Base-by-base conservation (phyloP, 53 echinoderm and acorn worm genomes). In the Astropecten irregularis region DNA sequence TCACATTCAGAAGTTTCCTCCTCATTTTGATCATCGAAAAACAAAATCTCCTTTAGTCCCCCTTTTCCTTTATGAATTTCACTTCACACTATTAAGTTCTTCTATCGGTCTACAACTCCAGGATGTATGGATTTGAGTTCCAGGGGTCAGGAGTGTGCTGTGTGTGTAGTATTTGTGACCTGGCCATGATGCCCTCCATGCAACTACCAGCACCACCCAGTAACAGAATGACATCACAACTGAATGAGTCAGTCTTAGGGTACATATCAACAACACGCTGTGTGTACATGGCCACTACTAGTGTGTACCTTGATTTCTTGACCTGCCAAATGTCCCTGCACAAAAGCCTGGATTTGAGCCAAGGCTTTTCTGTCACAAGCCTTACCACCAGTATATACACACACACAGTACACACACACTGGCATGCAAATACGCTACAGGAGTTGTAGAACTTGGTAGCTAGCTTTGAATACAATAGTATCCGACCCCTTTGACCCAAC, bases 381-480 rank as follows among this genome's bases (percentile, higher is more conserved):
- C n/a, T n/a, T n/a, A n/a, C n/a, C n/a, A 21, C 36, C 63, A 63
- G 30, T 33, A 4, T 63, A 66, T 34, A 35, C 33, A 73, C 39
- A 74, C 74, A 56, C 39, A 57, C 32, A 33, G 33, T 32, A 37
- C 20, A 15, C 64, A 35, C 6, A 37, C 19, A 36, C 30, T 2
- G 3, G 13, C 6, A 9, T 57, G 58, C 39, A 57, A 39, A 74
- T 74, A 11, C 11, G 6, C 6, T 42, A 42, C 11, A 42, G 42
- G 42, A 11, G 42, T 11, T 6, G n/a, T n/a, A 6, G 11, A 42
- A 42, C 42, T 8, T 6, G 6, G 42, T 42, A 42, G 11, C 6
- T 6, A 42, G 42, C 74, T 74, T 74, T 74, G 74, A 74, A 74
- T 74, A 74, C 74, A 74, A 74, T 74, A 55, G 25, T 21, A 31